phyloP scores from a whole-genome alignment of 2,888 invertebrate genomes.

The Leucophenga maculata region DNA sequence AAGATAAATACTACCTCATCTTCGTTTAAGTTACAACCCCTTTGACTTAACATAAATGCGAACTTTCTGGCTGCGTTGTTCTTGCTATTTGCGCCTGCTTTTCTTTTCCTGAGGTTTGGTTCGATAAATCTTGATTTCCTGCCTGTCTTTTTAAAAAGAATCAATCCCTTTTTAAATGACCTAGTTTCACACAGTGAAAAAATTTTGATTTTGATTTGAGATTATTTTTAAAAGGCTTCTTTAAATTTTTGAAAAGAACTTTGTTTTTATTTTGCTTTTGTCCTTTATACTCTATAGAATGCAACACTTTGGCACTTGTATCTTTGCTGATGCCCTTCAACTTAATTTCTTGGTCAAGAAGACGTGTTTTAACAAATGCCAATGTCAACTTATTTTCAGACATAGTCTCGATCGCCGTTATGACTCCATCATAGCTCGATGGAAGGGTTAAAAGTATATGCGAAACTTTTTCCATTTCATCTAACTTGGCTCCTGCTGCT shows the following conservation, averaged over 20 bases:
- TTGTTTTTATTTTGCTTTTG: neutral
- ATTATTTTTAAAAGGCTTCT: too few relatives aligned
- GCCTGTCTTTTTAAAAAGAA: conserved; percentile 3
- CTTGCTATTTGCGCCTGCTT: neutral
- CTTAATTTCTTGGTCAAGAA: conserved; percentile 44
- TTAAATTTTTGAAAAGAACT: too few relatives aligned
- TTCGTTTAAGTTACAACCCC: neutral
- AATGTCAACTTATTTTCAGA: conserved; percentile 42
- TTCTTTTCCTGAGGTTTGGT: too few relatives aligned
- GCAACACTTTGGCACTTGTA: conserved; percentile 52
- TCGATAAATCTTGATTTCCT: too few relatives aligned
- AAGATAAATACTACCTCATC: too few relatives aligned
- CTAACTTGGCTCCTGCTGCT: too few relatives aligned
- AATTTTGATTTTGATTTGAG: neutral
- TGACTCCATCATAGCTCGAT: too few relatives aligned
- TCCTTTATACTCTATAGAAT: conserved; percentile 5
- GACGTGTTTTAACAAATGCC: conserved; percentile 60
- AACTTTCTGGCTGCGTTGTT: neutral
- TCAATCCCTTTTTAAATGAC: neutral
- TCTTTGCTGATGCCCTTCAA: too few relatives aligned
- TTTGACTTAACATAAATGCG: neutral
- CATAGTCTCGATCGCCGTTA: conserved; percentile 29
- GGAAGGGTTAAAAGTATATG: too few relatives aligned
- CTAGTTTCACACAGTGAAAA: conserved; percentile 2
- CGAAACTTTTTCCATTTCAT: too few relatives aligned